Conservation (phyloP, 2,797 vertebrate genomes). For the Vultur gryphus region DNA sequence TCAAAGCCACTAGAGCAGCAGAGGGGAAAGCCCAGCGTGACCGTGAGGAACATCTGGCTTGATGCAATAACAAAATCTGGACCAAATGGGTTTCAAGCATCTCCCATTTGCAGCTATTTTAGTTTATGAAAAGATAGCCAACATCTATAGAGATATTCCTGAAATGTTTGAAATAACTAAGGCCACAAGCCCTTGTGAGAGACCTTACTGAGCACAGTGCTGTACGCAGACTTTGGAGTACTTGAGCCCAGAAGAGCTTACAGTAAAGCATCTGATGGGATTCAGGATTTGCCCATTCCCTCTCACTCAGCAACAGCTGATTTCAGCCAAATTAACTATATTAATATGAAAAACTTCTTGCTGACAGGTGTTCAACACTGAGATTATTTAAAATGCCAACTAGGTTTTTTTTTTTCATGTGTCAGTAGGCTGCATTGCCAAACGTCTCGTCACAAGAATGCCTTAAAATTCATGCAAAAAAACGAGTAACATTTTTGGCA, state of each 20-base stretch:
- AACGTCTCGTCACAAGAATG: background rate
- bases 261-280: background rate
- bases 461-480: background rate
- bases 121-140: background rate
- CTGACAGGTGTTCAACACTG: conserved; percentile 13
- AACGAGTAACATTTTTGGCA: conserved; percentile 23
- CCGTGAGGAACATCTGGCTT: background rate
- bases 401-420: background rate
- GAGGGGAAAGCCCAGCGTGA: background rate
- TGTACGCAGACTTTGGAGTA: background rate
- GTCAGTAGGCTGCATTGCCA: background rate
- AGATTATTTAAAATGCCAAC: conserved; percentile 5
- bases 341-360: background rate
- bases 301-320: background rate
- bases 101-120: background rate
- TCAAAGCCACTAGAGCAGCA: background rate
- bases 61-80: background rate
- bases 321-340: background rate
- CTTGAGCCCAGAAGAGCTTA: background rate
- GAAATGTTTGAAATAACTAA: background rate
- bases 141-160: background rate
- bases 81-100: background rate
- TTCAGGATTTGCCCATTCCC: background rate
- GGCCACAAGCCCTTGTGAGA: background rate
- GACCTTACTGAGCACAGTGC: background rate